Conservation (phyloP, 2,113 vertebrate genomes). For the Entelurus aequoreus region DNA sequence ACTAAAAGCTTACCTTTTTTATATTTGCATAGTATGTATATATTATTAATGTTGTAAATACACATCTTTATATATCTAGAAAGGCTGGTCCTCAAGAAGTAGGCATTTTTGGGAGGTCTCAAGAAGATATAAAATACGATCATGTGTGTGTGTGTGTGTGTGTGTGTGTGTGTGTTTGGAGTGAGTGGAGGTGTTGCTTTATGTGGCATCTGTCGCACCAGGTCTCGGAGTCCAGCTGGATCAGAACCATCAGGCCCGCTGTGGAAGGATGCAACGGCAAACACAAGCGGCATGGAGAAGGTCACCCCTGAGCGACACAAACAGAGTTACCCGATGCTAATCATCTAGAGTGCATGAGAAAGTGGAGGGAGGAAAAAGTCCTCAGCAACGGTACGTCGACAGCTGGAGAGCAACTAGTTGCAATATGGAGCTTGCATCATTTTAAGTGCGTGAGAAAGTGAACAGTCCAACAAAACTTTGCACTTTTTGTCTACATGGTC, state of each 20-base stretch:
- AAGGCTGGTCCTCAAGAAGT: no score
- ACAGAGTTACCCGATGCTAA: neutral
- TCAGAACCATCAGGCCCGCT: constrained; percentile 35
- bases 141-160: neutral
- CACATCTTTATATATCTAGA: no score
- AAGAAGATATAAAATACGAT: no score
- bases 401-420: no score
- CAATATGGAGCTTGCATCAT: no score
- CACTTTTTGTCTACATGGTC: neutral
- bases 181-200: constrained; percentile 29
- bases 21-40: no score
- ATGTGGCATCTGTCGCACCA: constrained; percentile 61
- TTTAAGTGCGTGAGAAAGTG: no score
- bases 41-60: no score
- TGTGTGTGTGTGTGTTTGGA: neutral
- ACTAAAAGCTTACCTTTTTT: no score
- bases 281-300: constrained; percentile 53
- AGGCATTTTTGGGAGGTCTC: no score
- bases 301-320: constrained; percentile 38
- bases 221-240: constrained; percentile 52
- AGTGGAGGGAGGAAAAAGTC: no score
- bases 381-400: no score
- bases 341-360: neutral
- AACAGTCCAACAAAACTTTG: neutral
- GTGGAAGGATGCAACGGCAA: constrained; percentile 15